Conservation (phyloP, 2,888 invertebrate species). For the Deroplatys truncata region DNA sequence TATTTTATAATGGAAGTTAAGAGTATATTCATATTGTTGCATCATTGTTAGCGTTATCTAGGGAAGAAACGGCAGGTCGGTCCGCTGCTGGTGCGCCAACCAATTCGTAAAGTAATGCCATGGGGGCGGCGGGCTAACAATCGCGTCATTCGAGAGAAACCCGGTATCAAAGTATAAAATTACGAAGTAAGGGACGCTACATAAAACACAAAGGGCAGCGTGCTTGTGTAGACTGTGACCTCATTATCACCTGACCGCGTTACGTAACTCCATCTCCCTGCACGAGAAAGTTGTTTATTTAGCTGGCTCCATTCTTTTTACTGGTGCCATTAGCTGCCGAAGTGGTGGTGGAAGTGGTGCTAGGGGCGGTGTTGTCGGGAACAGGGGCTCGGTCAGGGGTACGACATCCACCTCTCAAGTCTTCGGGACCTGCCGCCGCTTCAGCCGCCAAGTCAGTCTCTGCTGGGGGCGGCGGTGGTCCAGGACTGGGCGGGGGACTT, state of each 20-base stretch:
- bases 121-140: no score
- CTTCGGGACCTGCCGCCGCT: background rate
- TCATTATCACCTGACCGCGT: background rate
- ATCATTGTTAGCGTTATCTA: no score
- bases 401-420: background rate
- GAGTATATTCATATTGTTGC: no score
- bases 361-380: background rate
- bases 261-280: background rate
- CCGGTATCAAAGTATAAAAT: no score
- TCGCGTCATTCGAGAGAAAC: no score
- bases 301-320: background rate
- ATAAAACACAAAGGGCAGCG: no score
- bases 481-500: background rate
- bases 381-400: background rate
- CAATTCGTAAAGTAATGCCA: no score
- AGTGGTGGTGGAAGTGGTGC: background rate
- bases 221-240: no score
- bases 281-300: slow-evolving; percentile 17
- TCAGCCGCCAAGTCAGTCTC: background rate
- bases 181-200: no score
- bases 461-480: slow-evolving; percentile 9
- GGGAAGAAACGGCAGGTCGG: no score
- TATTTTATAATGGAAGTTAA: no score
- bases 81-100: no score
- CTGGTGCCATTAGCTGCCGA: background rate